Evolutionary conservation across 2,113 vertebrate genomes (phyloP).

Genomic region (Oreochromis tanganicae): DNA sequence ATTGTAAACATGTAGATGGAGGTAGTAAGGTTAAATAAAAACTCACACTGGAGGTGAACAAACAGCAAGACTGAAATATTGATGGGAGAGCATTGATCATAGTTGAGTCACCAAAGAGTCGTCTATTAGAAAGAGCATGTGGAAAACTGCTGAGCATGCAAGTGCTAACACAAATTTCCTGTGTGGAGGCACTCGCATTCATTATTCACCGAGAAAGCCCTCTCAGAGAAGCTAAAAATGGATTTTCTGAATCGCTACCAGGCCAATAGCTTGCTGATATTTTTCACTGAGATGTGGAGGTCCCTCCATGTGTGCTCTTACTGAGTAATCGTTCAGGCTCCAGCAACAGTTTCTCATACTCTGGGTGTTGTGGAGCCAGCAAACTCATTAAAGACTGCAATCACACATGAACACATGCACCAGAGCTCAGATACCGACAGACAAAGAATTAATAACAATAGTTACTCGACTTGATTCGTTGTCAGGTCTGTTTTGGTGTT

Average conservation of each 20-base stretch:
- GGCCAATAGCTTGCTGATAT: constrained; percentile 32
- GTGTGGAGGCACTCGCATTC: constrained; percentile 38
- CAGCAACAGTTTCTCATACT: constrained; percentile 16
- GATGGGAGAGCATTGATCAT: constrained; percentile 53
- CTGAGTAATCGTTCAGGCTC: constrained; percentile 18
- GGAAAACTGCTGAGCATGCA: constrained; percentile 57
- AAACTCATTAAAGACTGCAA: constrained; percentile 10
- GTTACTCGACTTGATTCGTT: not conserved
- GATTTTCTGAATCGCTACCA: constrained; percentile 56
- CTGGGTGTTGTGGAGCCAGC: not conserved
- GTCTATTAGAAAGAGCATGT: constrained; percentile 39
- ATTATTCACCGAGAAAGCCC: constrained; percentile 49
- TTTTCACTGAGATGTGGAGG: constrained; percentile 37
- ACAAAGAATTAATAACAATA: not conserved
- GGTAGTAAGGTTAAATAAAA: not conserved
- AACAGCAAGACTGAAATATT: constrained; percentile 35
- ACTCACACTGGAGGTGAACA: not conserved
- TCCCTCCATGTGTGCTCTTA: constrained; percentile 24
- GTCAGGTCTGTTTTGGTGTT: not conserved
- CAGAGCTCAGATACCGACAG: not conserved
- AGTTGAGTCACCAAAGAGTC: constrained; percentile 46
- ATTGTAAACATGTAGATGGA: not conserved
- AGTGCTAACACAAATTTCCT: constrained; percentile 30
- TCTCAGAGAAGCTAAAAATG: constrained; percentile 47
- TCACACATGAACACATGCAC: not conserved